A percentile compares a stretch with the other conserved stretches of the same genome.
These are phyloP conservation scores for Pteropus alecto DNA, from an alignment of 2,113 vertebrate species.

Conservation along the genomic window DNA sequence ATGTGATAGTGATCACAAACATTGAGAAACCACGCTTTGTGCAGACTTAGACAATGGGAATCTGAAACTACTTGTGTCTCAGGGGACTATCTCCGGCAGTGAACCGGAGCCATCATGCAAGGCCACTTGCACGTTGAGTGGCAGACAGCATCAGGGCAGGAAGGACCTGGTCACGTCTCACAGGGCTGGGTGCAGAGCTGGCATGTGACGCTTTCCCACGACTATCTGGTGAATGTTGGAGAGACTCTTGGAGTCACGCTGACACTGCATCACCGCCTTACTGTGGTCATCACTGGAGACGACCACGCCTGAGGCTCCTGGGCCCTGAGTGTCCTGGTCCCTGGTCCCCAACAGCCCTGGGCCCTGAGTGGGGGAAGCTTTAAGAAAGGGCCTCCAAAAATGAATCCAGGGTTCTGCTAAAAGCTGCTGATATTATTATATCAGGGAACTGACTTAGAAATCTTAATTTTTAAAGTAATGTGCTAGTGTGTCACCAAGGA, in stretches of 20 bases:
- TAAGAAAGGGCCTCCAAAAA: background rate
- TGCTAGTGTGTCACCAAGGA: background rate
- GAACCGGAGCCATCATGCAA: fast-evolving
- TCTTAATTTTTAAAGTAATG: background rate
- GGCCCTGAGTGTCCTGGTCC: no score
- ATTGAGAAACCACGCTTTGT: fast-evolving
- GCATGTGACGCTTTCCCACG: fast-evolving
- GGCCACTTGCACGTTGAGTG: fast-evolving
- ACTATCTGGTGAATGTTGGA: no score
- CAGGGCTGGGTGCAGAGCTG: background rate
- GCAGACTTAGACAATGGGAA: fast-evolving
- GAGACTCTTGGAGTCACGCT: fast-evolving
- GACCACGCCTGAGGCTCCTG: no score
- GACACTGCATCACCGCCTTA: fast-evolving
- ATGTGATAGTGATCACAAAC: fast-evolving
- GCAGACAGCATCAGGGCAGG: fast-evolving
- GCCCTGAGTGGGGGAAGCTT: no score
- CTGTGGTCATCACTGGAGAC: fast-evolving
- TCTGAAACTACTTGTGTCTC: fast-evolving
- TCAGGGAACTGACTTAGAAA: background rate
- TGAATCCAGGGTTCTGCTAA: background rate
- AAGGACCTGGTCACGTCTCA: fast-evolving
- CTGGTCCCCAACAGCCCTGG: no score
- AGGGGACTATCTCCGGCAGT: fast-evolving
- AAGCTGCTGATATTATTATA: background rate